phyloP scores from a whole-genome alignment of 2,888 invertebrate genomes.

The Lasioglossum oenotherae region DNA sequence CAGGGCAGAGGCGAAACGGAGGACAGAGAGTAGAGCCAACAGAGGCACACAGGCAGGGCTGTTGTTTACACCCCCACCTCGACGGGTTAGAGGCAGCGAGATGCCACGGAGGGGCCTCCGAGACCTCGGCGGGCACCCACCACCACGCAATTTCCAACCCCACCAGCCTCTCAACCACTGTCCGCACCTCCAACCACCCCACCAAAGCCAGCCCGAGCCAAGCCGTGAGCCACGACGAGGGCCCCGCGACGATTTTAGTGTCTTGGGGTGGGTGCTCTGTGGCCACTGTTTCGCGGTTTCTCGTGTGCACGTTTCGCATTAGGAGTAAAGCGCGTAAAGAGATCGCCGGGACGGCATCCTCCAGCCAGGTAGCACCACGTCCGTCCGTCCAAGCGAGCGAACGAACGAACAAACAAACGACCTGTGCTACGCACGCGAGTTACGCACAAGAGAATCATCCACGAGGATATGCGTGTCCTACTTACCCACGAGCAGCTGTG shows the following conservation, averaged over 20 bases:
- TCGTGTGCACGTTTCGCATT: constrained; percentile 70
- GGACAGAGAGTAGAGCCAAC: constrained; percentile 69
- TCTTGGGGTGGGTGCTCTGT: constrained; percentile 84
- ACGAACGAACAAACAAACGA: not conserved
- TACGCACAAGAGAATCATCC: constrained; percentile 27
- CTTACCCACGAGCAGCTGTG: constrained; percentile 64
- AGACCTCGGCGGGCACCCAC: constrained; percentile 82
- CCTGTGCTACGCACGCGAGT: constrained; percentile 42
- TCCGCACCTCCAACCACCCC: constrained; percentile 84
- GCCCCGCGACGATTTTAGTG: constrained; percentile 84
- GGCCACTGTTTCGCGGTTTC: constrained; percentile 81
- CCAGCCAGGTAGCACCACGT: not conserved
- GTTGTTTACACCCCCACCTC: constrained; percentile 84
- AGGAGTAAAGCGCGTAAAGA: constrained; percentile 70
- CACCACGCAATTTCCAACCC: constrained; percentile 85
- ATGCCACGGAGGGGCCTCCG: constrained; percentile 83
- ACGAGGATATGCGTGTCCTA: constrained; percentile 63
- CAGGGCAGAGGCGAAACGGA: constrained; percentile 72
- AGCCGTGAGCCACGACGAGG: constrained; percentile 82
- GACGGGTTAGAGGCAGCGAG: constrained; percentile 79
- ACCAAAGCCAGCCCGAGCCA: constrained; percentile 83
- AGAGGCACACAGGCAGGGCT: constrained; percentile 76
- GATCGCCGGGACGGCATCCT: constrained; percentile 46
- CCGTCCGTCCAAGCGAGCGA: too few species aligned
- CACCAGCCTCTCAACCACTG: constrained; percentile 84